Evolutionary conservation across 1,140 invertebrate species (phyloP).

Genomic region (Temnothorax longispinosus): DNA sequence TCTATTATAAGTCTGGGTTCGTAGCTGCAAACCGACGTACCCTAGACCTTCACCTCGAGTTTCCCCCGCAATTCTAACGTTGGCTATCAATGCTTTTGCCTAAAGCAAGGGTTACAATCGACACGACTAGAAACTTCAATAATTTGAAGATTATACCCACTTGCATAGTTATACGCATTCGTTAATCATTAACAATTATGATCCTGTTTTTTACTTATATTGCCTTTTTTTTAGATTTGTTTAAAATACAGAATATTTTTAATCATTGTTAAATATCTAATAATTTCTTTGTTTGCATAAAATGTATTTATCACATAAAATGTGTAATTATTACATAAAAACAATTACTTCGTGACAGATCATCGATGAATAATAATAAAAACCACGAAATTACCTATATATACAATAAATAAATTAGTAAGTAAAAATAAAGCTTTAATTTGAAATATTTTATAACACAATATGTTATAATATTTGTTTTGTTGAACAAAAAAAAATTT

Average conservation of each 20-base stretch:
- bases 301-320: background rate
- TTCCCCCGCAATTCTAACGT: conserved; percentile 35
- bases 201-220: background rate
- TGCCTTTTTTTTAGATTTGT: background rate
- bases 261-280: background rate
- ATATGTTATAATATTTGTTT: background rate
- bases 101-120: background rate
- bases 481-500: background rate
- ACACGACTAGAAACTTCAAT: background rate
- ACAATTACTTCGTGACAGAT: background rate
- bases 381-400: background rate
- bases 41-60: conserved; percentile 75
- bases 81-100: background rate
- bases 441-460: conserved; percentile 4
- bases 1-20: conserved; percentile 75
- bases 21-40: conserved; percentile 58
- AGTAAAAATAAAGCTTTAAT: background rate
- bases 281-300: background rate
- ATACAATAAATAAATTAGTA: background rate
- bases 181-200: background rate
- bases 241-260: background rate
- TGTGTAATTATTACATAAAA: too few relatives aligned
- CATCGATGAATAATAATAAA: background rate
- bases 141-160: background rate
- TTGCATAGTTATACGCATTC: background rate